Base-by-base conservation (phyloP, 2,113 vertebrate species). In the Sebastes schlegelii region DNA sequence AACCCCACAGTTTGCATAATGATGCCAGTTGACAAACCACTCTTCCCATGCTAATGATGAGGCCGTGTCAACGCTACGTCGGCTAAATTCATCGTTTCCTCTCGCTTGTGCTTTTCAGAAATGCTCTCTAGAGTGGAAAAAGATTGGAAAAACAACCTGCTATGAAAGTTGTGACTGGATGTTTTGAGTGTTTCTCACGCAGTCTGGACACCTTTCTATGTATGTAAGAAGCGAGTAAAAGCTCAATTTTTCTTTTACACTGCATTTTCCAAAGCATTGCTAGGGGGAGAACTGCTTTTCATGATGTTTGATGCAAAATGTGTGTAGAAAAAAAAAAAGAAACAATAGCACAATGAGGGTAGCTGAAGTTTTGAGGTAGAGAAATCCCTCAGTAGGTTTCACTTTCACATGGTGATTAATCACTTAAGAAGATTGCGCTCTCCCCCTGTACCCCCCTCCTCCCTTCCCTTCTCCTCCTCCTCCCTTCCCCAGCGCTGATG, bases 321-420 rank as follows among this genome's bases (percentile, higher is more conserved):
- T 52, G 34, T 58, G 3, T 23, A 1, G 1, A 66, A 73, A 34
- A 34, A 23, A 23, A 34, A 34, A 42, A 19, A 64, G 19, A 77
- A 69, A 87, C 48, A 85, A 74, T 40, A 66, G 55, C 13, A 57
- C 51, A 79, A 73, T 19, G 26, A 79, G 43, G 43, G 13, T 2
- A 58, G 79, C 2, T 66, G 17, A 78, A 79, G 86, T 80, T 80
- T 73, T 57, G 79, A 89, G 88, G 76, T 89, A 80, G 79, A 82
- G 76, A 81, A 93, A 79, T 89, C 83, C 83, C 85, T 93, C 72
- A 80, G 85, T 88, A 60, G 90, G 90, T 90, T 79, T 93, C 89
- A 88, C 90, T 94, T 95, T 94, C 92, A 94, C 91, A 95, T 94
- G 92, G 84, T 91, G 93, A 95, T 95, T 93, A 95, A 94, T 94